Evolutionary conservation across 2,797 vertebrate genomes (phyloP).

Genomic region (Acanthurus lineatus): DNA sequence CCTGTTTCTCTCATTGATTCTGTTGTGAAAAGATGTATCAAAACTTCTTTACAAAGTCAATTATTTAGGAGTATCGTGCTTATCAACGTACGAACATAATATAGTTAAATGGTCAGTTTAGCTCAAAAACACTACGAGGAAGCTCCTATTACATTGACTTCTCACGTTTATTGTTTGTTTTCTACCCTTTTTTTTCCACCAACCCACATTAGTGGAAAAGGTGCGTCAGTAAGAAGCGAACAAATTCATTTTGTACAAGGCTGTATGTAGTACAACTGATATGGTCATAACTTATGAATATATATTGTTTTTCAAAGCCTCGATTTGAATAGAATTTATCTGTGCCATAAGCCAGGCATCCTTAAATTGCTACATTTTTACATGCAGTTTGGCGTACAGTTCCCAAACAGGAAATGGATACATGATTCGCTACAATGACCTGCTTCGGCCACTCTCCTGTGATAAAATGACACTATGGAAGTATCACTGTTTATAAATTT

Average conservation of each 20-base stretch:
- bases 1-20: too few relatives aligned
- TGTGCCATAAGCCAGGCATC: rapidly evolving
- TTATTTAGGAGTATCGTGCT: neutral
- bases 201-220: neutral
- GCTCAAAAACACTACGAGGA: neutral
- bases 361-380: slow-evolving; percentile 9
- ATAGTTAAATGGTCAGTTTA: neutral
- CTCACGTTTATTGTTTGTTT: neutral
- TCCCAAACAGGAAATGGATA: slow-evolving; percentile 19
- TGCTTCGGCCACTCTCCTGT: neutral
- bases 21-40: neutral
- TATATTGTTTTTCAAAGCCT: neutral
- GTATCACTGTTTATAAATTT: neutral
- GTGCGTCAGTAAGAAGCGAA: neutral
- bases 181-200: neutral
- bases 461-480: neutral
- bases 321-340: neutral
- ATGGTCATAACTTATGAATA: neutral
- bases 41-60: neutral
- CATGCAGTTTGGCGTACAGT: slow-evolving; percentile 20
- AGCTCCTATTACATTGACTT: neutral
- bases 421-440: neutral
- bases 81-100: rapidly evolving
- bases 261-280: neutral
- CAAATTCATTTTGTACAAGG: neutral